Conservation (phyloP, 2,113 vertebrate species). For the Addax nasomaculatus region DNA sequence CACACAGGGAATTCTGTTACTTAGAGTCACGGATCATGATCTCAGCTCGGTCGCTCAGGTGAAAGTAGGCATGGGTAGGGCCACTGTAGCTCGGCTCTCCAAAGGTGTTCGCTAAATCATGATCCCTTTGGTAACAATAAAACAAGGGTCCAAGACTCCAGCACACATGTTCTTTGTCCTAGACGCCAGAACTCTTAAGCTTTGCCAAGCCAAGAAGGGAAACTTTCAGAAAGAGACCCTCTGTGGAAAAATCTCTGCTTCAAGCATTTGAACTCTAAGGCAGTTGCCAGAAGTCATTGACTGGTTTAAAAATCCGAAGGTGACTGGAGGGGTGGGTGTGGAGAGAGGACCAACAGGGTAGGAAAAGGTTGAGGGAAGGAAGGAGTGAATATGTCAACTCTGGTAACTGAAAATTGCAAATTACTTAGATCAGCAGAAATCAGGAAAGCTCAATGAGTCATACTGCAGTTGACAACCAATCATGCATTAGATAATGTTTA, state of each 20-base stretch:
- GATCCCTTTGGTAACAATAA: slow-evolving; percentile 61
- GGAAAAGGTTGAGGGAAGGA: neutral
- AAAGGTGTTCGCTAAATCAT: slow-evolving; percentile 41
- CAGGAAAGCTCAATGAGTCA: neutral
- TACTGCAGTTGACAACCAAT: slow-evolving; percentile 16
- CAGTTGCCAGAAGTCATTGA: slow-evolving; percentile 4
- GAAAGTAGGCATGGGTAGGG: neutral
- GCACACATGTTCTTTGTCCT: slow-evolving; percentile 62
- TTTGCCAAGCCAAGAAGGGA: slow-evolving; percentile 56
- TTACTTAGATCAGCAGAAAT: slow-evolving; percentile 36
- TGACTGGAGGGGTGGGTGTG: neutral
- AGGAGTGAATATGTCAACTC: neutral
- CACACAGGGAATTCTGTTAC: neutral
- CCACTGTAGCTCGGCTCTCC: neutral
- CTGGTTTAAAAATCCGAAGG: slow-evolving; percentile 23
- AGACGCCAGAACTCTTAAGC: slow-evolving; percentile 45
- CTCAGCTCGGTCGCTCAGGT: neutral
- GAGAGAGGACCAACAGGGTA: neutral
- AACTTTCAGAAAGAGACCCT: slow-evolving; percentile 61
- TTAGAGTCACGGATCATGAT: neutral
- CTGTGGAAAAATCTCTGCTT: slow-evolving; percentile 48
- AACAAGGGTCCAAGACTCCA: slow-evolving; percentile 41
- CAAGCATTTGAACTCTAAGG: slow-evolving; percentile 46
- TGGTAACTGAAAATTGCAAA: neutral
- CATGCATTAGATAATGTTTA: neutral